A percentile compares a stretch with the other conserved stretches of the same genome.
phyloP scores from a whole-genome alignment of 2,888 invertebrate genomes.

The Coenonympha glycerion region DNA sequence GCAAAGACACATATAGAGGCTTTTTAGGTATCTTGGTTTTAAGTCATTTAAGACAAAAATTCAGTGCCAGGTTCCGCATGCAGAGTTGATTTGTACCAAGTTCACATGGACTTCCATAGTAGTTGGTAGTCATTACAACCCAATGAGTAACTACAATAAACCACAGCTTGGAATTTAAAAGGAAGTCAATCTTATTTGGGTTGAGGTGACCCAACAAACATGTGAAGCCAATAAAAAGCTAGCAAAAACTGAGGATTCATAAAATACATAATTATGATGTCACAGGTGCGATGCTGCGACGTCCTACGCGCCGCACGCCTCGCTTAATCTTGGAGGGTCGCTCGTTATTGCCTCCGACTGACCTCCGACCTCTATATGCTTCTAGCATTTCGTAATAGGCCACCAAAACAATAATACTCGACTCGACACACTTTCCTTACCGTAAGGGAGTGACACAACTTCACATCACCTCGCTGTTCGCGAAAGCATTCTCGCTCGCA shows the following conservation, averaged over 20 bases:
- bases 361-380: conserved; percentile 41
- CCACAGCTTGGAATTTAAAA: no score
- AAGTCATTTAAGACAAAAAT: no score
- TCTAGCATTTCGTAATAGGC: conserved; percentile 60
- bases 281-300: conserved; percentile 36
- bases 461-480: conserved; percentile 35
- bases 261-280: conserved; percentile 54
- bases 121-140: no score
- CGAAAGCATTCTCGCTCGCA: conserved; percentile 45
- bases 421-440: conserved; percentile 62
- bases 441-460: conserved; percentile 51
- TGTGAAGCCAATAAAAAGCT: no score
- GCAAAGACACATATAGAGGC: no score
- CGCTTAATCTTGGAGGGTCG: conserved; percentile 39
- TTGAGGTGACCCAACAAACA: no score
- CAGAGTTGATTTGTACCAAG: no score
- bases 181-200: no score
- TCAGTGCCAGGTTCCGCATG: no score
- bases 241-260: conserved; percentile 36
- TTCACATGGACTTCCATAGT: no score
- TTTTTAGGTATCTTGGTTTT: no score
- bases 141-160: no score
- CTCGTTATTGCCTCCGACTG: conserved; percentile 34
- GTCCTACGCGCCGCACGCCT: conserved; percentile 49
- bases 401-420: conserved; percentile 67